Conservation (phyloP, 2,113 vertebrate genomes). For the Reinhardtius hippoglossoides region DNA sequence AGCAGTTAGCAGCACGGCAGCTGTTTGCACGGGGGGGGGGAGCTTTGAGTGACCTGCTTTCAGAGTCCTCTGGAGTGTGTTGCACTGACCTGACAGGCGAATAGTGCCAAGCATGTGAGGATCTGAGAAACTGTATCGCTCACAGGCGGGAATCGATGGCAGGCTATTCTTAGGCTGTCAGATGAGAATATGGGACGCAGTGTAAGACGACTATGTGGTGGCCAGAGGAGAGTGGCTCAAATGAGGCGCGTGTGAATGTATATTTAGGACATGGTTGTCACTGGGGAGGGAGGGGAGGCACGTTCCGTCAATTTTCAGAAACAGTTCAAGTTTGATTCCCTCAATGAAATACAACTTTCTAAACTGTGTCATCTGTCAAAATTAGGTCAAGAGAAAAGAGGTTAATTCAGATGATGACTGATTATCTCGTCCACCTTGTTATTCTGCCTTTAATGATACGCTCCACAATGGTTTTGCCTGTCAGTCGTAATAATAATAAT, state of each 20-base stretch:
- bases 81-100: conserved; percentile 59
- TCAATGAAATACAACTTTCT: background rate
- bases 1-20: conserved; percentile 19
- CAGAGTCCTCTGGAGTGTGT: conserved; percentile 21
- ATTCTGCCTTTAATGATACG: no score
- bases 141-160: conserved; percentile 61
- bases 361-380: background rate
- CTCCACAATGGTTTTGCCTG: no score
- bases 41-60: conserved; percentile 56
- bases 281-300: no score
- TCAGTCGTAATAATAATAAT: background rate
- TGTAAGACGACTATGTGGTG: conserved; percentile 49
- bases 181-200: conserved; percentile 54
- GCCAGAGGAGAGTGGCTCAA: conserved; percentile 21
- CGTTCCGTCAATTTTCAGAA: background rate
- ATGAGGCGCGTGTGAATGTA: background rate
- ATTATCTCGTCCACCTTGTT: background rate
- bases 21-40: conserved; percentile 30
- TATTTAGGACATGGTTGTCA: no score
- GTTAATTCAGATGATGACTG: background rate
- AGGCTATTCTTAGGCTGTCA: conserved; percentile 73
- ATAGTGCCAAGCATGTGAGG: conserved; percentile 36
- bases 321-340: background rate
- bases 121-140: conserved; percentile 43
- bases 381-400: background rate